Base-by-base conservation (phyloP, 2,888 invertebrate species). In the Pherbina coryleti region DNA sequence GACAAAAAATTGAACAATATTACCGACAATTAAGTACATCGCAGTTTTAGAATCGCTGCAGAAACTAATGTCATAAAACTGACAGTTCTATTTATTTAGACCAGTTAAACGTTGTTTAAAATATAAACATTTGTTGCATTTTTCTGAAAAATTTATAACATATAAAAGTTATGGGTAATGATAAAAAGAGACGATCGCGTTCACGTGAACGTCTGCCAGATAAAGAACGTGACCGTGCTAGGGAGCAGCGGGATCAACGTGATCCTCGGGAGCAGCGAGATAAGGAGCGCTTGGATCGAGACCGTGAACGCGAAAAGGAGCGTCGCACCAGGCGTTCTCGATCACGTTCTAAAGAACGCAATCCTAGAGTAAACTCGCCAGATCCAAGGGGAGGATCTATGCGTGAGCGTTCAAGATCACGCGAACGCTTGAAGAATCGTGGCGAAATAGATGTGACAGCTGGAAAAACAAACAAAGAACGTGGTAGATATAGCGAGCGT, bases 181-280 rank as follows among this genome's bases (percentile, higher is more conserved):
- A 92, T 71, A 92, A 92, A 83, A 91, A 92, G 79, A 86, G 91
- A 17, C 89, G 92, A 8, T 92, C 91, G 25, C 90, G 91, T 75
- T 91, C 91, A 1, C 88, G 88, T 3, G 89, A 90, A 34, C 84
- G 79, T 82, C 79, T 80, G 80, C 87, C 77, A 84, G 89, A 79
- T 66, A 82, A 69, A 25, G 82, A 81, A 5, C 76, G 85, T 0
- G 84, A 84, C 0, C 84, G 84, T 8, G 74, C 75, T 3, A 74
- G 83, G 71, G 85, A 85, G 25, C 80, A 79, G 2, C 81, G 83
- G 28, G 84, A 17, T 67, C 82, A 22, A 79, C 78, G 8, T 77
- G 84, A 5, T 80, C 84, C 60, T 78, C 80, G 77, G 28, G 78
- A 79, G 14, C 80, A 84, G 3, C 80, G 83, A 9, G 83, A 85